phyloP scores from a whole-genome alignment of 1,140 invertebrate genomes.

The Aphidius gifuensis region DNA sequence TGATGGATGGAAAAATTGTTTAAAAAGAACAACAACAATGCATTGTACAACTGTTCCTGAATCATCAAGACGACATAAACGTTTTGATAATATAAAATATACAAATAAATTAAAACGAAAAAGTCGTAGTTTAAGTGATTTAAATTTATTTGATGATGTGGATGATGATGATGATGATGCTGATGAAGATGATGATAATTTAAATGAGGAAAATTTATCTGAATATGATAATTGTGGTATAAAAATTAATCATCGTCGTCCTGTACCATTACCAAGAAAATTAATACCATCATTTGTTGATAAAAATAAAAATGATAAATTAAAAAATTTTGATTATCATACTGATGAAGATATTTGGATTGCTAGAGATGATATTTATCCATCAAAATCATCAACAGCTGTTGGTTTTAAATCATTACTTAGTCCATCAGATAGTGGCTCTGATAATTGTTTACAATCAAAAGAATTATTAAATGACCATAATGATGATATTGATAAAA shows the following conservation, averaged over 20 bases:
- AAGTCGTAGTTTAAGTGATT: conserved; percentile 28
- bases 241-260: conserved; percentile 19
- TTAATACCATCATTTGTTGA: conserved; percentile 18
- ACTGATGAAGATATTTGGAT: conserved; percentile 10
- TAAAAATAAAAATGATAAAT: conserved; percentile 6
- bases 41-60: conserved; percentile 28
- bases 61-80: conserved; percentile 24
- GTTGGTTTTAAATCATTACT: conserved; percentile 41
- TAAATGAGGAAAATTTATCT: not conserved
- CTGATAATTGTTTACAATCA: conserved; percentile 43
- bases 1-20: conserved; percentile 6
- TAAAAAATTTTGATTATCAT: not conserved
- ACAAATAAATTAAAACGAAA: conserved; percentile 17
- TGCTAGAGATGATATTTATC: not conserved
- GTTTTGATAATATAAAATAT: not conserved
- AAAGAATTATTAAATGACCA: conserved; percentile 22
- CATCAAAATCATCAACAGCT: conserved; percentile 37
- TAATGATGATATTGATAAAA: conserved; percentile 16
- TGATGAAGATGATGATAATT: not conserved
- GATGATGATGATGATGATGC: not conserved
- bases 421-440: conserved; percentile 42
- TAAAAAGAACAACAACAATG: conserved; percentile 27
- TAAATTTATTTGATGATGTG: conserved; percentile 22
- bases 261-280: conserved; percentile 13
- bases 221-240: not conserved